Base-by-base conservation (phyloP, 1,140 invertebrate species). In the Euborellia annulipes region DNA sequence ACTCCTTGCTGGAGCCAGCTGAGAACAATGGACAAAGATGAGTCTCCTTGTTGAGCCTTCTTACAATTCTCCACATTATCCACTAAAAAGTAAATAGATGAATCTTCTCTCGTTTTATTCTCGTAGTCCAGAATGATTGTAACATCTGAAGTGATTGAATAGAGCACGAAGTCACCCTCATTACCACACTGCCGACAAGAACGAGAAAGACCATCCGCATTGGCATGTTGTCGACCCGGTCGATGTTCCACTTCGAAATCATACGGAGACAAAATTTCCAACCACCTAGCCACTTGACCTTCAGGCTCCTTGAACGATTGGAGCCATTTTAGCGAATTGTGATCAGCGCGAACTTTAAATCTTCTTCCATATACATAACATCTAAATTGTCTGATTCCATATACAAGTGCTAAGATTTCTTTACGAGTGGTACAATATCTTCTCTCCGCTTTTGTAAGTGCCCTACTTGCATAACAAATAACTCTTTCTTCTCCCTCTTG, bases 371-470 rank as follows among this genome's bases (percentile, higher is more conserved):
- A 52, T 8, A 67, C 18, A 54, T 69, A 73, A 14, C 60, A 57
- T 45, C 59, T 45, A 47, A 71, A 72, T 23, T 69, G 57, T 41
- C 64, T 52, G 0, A 65, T 53, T 1, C 58, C 58, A 55, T 58
- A 66, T 1, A 72, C 52, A 4, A 65, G 60, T 1, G 62, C 62
- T 16, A 61, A 46, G 4, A 60, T 46, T 52, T 63, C 61, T 52
- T 50, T 54, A 57, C 61, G 71, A 53, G 48, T 66, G 6, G 38
- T 43, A 11, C 27, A 20, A 43, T 52, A 52, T 13, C 44, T 40
- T 16, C 11, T 2, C 36, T 52, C 50, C 8, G 51, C 48, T 34
- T 54, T 51, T 16, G 50, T 57, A 9, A 60, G 43, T 2, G 55
- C 57, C 23, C 57, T 32, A 14, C 34, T 39, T 2, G 47, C 40